Conservation (phyloP, 2,888 invertebrate genomes). For the Rhagonycha fulva region DNA sequence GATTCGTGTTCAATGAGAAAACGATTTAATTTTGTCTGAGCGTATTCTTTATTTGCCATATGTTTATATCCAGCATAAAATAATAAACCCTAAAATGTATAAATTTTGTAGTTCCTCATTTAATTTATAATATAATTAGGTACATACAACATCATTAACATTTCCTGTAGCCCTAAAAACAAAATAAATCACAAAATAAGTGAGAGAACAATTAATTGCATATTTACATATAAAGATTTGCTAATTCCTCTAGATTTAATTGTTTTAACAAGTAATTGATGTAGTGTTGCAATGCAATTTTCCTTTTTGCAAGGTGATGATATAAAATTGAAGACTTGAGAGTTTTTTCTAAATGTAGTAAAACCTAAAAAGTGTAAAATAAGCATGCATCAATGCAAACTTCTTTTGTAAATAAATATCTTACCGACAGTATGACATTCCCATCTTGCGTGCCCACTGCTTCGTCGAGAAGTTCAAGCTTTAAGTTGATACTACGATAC, state of each 20-base stretch:
- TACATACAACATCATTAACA: conserved; percentile 43
- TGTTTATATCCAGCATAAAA: conserved; percentile 44
- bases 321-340: conserved; percentile 73
- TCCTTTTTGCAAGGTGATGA: conserved; percentile 69
- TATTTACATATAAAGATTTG: conserved; percentile 74
- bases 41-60: conserved; percentile 35
- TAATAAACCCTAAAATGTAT: conserved; percentile 41
- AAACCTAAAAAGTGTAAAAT: conserved; percentile 60
- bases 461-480: conserved; percentile 72
- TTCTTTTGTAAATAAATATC: conserved; percentile 34
- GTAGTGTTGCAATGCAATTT: conserved; percentile 75
- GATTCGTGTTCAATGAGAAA: conserved; percentile 42
- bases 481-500: conserved; percentile 62
- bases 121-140: background rate
- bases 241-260: conserved; percentile 69
- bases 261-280: conserved; percentile 72
- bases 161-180: conserved; percentile 48
- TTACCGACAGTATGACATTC: conserved; percentile 72
- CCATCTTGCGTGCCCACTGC: conserved; percentile 75
- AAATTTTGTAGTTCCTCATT: conserved; percentile 7
- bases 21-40: conserved; percentile 40
- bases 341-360: conserved; percentile 75
- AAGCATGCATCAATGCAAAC: conserved; percentile 10
- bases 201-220: conserved; percentile 18
- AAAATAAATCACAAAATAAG: conserved; percentile 6